Evolutionary conservation across 2,113 vertebrate species (phyloP).

Genomic region (Furnarius figulus): DNA sequence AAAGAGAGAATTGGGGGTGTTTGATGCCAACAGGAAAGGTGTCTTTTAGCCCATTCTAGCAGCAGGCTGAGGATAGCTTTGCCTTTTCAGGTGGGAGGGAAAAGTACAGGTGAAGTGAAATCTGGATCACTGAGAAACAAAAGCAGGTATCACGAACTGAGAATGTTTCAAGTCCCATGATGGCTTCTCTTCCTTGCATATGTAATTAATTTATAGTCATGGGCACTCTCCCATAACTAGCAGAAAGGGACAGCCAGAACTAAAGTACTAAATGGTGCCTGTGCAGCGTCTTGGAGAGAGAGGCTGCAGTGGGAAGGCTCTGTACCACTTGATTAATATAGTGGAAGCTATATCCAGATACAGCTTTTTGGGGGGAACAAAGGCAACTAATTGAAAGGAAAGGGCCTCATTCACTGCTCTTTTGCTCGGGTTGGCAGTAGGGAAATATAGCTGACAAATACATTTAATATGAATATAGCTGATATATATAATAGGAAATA

Average conservation of each 20-base stretch:
- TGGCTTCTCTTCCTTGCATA: not conserved
- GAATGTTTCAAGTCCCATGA: not conserved
- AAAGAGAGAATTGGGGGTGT: not conserved
- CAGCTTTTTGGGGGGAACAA: not conserved
- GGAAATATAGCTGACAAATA: not conserved
- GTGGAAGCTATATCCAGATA: not conserved
- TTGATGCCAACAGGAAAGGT: not conserved
- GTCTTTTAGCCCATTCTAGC: not conserved
- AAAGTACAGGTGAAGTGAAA: not conserved
- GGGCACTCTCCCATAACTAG: rapidly evolving
- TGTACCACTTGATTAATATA: not conserved
- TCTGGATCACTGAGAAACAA: not conserved
- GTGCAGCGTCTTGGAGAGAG: not conserved
- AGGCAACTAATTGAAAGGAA: not conserved
- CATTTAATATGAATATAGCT: no score
- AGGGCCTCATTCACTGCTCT: not conserved
- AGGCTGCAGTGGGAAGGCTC: not conserved
- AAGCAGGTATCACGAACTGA: not conserved
- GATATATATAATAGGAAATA: no score
- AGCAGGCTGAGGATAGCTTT: not conserved
- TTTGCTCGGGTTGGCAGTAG: not conserved
- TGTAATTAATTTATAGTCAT: rapidly evolving
- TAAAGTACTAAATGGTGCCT: not conserved
- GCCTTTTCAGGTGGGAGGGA: not conserved
- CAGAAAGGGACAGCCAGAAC: not conserved